Evolutionary conservation across 2,888 invertebrate species (phyloP).

Genomic region (Drosophila mulleri): DNA sequence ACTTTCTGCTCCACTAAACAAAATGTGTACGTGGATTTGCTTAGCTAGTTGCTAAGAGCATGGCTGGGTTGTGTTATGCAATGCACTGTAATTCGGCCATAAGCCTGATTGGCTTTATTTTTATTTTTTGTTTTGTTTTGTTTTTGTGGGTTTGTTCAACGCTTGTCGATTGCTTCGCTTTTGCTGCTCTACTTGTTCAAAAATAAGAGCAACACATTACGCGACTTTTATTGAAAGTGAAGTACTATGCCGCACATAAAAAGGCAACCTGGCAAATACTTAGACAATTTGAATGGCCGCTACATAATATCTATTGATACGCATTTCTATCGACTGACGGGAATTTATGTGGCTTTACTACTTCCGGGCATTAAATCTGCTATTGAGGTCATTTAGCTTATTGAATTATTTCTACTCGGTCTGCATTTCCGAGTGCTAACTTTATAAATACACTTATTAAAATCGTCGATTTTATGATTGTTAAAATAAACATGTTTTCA

Average conservation of each 20-base stretch:
- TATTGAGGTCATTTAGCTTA: slow-evolving; percentile 7
- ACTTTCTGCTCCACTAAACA: slow-evolving; percentile 73
- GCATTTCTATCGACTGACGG: slow-evolving; percentile 22
- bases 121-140: slow-evolving; percentile 28
- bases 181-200: slow-evolving; percentile 53
- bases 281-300: slow-evolving; percentile 23
- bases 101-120: slow-evolving; percentile 66
- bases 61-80: slow-evolving; percentile 64
- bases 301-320: slow-evolving; percentile 35
- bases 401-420: slow-evolving; percentile 1
- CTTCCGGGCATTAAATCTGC: slow-evolving; percentile 22
- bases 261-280: slow-evolving; percentile 38
- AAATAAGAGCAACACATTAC: slow-evolving; percentile 48
- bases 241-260: slow-evolving; percentile 29
- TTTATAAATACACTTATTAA: background rate
- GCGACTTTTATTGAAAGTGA: slow-evolving; percentile 52
- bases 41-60: slow-evolving; percentile 38
- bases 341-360: slow-evolving; percentile 32
- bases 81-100: slow-evolving; percentile 67
- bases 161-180: slow-evolving; percentile 57
- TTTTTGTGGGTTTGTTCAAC: slow-evolving; percentile 34
- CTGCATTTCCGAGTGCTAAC: background rate
- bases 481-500: background rate
- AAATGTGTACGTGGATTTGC: slow-evolving; percentile 43
- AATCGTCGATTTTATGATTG: background rate